Percentiles rank a stretch among this genome's conserved stretches.
Evolutionary conservation across 2,797 vertebrate genomes (phyloP).

Genomic region (Coluber constrictor): DNA sequence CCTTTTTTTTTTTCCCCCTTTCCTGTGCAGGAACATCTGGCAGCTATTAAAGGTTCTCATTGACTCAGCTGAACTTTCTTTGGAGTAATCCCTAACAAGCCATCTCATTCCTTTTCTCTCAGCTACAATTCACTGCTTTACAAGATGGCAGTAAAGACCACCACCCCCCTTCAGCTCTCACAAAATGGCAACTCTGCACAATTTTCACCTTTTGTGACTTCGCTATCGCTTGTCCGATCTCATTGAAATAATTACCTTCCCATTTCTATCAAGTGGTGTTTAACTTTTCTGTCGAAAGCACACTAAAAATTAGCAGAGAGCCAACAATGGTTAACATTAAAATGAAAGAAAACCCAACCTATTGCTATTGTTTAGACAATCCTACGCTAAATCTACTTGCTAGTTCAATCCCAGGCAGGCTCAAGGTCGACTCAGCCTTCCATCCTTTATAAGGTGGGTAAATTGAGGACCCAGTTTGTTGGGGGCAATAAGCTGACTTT

Average conservation of each 20-base stretch:
- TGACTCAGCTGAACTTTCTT: not conserved
- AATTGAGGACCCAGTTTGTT: no score
- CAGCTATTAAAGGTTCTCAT: not conserved
- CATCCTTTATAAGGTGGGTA: no score
- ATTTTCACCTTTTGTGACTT: slow-evolving; percentile 8
- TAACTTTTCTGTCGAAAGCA: slow-evolving; percentile 21
- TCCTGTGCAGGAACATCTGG: not conserved
- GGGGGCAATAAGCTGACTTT: no score
- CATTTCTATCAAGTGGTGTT: slow-evolving; percentile 5
- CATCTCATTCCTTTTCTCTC: not conserved
- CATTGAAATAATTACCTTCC: slow-evolving; percentile 27
- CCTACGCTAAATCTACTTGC: not conserved
- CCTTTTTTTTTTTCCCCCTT: not conserved
- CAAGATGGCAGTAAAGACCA: not conserved
- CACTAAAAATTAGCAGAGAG: not conserved
- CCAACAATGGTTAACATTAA: not conserved
- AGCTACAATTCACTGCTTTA: not conserved
- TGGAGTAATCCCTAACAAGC: not conserved
- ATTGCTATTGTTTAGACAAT: not conserved
- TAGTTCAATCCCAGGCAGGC: no score
- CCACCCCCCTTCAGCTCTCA: not conserved
- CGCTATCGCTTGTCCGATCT: slow-evolving; percentile 16
- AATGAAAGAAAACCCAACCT: not conserved
- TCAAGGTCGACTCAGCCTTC: no score
- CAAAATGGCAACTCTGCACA: not conserved